These are phyloP conservation scores for Ganaspis sp. DNA, from an alignment of 1,140 invertebrate species.

Conservation along the genomic window DNA sequence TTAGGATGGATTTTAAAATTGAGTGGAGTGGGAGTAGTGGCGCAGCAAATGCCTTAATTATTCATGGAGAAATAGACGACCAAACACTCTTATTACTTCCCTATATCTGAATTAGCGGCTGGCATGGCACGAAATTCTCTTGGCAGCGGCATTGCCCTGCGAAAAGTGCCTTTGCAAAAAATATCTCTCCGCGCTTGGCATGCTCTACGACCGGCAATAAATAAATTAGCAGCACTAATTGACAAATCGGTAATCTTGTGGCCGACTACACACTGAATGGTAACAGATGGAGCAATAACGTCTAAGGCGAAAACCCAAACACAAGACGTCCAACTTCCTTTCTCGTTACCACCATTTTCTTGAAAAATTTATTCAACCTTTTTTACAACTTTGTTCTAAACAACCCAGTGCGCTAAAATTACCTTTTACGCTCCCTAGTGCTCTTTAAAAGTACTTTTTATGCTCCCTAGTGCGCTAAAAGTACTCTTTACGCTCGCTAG, in stretches of 20 bases:
- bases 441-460: too few relatives aligned
- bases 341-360: not conserved
- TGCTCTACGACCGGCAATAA: conserved; percentile 42
- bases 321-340: not conserved
- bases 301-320: conserved; percentile 3
- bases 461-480: too few relatives aligned
- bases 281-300: conserved; percentile 56
- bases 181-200: conserved; percentile 19
- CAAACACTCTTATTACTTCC: conserved; percentile 40
- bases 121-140: conserved; percentile 30
- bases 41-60: conserved; percentile 12
- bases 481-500: too few relatives aligned
- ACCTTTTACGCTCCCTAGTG: too few relatives aligned
- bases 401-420: too few relatives aligned
- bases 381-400: too few relatives aligned
- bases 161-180: conserved; percentile 34
- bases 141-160: conserved; percentile 12
- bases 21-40: not conserved
- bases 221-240: conserved; percentile 58
- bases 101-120: conserved; percentile 49
- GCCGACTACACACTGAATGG: conserved; percentile 45
- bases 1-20: not conserved
- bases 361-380: not conserved
- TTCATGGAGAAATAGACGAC: conserved; percentile 6
- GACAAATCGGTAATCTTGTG: conserved; percentile 57